Evolutionary conservation across 2,888 invertebrate genomes (phyloP).

Genomic region (Abrostola triplasia): DNA sequence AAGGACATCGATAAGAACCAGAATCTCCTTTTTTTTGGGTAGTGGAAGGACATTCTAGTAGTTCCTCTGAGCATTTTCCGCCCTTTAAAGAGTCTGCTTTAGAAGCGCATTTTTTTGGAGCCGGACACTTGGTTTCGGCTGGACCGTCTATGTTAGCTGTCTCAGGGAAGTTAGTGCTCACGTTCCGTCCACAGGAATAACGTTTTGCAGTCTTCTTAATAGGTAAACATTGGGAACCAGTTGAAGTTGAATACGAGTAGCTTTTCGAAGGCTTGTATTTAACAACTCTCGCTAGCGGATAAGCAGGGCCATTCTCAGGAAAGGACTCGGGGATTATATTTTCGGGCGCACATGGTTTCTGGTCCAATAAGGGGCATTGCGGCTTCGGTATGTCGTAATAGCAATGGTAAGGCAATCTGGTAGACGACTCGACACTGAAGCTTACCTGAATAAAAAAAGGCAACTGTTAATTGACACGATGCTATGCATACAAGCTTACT

Average conservation of each 20-base stretch:
- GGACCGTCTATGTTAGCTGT: not conserved
- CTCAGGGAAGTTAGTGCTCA: not conserved
- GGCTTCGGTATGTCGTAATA: slow-evolving; percentile 4
- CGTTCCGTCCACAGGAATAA: not conserved
- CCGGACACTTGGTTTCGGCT: not conserved
- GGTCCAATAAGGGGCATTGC: not conserved
- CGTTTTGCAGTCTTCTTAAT: not conserved
- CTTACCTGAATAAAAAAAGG: slow-evolving; percentile 25
- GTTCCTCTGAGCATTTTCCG: not conserved
- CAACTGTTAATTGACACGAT: not conserved
- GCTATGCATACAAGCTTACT: not conserved
- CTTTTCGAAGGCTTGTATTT: not conserved
- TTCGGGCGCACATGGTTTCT: not conserved
- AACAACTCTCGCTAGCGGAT: not conserved
- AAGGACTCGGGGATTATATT: no score
- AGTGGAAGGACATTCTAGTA: not conserved
- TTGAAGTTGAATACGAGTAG: not conserved
- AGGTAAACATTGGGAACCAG: not conserved
- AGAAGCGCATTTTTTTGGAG: not conserved
- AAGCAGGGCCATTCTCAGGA: not conserved
- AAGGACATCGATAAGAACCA: not conserved
- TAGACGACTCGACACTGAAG: not conserved
- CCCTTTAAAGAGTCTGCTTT: not conserved
- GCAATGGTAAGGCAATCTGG: not conserved
- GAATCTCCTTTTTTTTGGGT: not conserved